Evolutionary conservation across 2,113 vertebrate species (phyloP).

Genomic region (Microtus pennsylvanicus): DNA sequence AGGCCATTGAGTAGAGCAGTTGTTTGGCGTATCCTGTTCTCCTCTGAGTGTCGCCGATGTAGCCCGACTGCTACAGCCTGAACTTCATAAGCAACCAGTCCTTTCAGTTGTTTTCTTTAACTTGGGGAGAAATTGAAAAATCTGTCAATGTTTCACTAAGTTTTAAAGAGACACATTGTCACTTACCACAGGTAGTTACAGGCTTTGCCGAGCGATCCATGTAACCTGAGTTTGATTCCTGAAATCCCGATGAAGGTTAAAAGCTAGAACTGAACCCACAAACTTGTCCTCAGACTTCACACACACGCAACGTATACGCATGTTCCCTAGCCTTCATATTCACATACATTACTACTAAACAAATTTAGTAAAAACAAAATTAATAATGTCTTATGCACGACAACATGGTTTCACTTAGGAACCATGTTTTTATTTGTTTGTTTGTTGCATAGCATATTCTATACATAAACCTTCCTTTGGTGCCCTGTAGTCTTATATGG

Average conservation of each 20-base stretch:
- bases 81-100: background rate
- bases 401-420: background rate
- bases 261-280: background rate
- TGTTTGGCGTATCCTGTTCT: background rate
- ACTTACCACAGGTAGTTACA: background rate
- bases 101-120: background rate
- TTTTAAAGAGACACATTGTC: background rate
- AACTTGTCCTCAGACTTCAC: background rate
- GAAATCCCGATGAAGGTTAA: background rate
- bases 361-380: background rate
- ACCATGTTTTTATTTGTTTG: background rate
- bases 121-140: background rate
- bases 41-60: background rate
- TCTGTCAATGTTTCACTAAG: background rate
- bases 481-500: background rate
- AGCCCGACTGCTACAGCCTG: background rate
- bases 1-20: background rate
- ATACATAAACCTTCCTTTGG: background rate
- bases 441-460: background rate
- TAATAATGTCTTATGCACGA: background rate
- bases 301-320: no score
- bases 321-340: background rate
- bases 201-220: background rate
- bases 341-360: background rate
- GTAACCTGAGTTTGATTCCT: background rate